Conservation (phyloP, 2,797 vertebrate genomes). For the Sebastes minor region DNA sequence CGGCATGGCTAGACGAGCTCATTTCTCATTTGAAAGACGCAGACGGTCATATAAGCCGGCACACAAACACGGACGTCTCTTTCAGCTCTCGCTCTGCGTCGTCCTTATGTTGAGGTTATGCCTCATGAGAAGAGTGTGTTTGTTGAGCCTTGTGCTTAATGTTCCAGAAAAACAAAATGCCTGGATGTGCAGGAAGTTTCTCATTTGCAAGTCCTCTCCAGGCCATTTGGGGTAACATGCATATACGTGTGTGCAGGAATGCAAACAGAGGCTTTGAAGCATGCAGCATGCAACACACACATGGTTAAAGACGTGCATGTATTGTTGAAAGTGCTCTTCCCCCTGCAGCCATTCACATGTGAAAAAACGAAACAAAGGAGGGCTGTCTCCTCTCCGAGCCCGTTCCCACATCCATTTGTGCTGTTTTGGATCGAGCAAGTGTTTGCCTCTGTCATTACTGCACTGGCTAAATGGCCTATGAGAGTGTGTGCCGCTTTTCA, state of each 20-base stretch:
- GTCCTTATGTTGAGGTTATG: not conserved
- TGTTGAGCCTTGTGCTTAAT: conserved; percentile 5
- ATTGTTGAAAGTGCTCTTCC: not conserved
- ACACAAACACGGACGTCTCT: conserved; percentile 10
- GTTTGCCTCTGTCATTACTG: conserved; percentile 60
- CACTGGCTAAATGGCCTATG: conserved; percentile 57
- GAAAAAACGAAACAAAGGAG: not conserved
- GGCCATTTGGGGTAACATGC: conserved; percentile 4
- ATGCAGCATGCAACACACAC: not conserved
- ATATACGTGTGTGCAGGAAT: conserved; percentile 10
- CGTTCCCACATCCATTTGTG: conserved; percentile 47
- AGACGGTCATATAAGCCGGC: not conserved
- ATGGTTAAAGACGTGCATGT: not conserved
- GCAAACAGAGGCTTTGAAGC: conserved; percentile 33
- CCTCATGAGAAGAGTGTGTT: not conserved
- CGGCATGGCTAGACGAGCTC: conserved; percentile 11
- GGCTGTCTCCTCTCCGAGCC: not conserved
- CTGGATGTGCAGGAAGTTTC: not conserved
- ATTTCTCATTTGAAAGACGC: conserved; percentile 30
- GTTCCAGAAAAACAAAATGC: not conserved
- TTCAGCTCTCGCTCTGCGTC: not conserved
- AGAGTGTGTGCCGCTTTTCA: conserved; percentile 55
- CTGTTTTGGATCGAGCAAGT: conserved; percentile 33
- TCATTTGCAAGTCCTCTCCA: conserved; percentile 20
- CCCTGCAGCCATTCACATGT: conserved; percentile 1